phyloP scores from a whole-genome alignment of 2,113 vertebrate genomes.

The Xiphophorus couchianus region DNA sequence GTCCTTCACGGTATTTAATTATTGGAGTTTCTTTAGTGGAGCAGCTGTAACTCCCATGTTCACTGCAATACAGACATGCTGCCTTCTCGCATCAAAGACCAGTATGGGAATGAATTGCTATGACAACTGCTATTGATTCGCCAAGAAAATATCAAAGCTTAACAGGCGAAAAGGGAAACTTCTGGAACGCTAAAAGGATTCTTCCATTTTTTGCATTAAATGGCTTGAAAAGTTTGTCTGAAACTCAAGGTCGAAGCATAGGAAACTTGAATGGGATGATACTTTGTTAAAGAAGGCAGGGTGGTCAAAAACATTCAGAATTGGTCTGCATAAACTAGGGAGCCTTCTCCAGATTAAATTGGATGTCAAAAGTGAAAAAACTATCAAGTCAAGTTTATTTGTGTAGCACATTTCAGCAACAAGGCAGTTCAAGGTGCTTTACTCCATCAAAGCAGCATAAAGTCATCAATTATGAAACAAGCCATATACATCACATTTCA shows the following conservation, averaged over 20 bases:
- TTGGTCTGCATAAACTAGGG: no score
- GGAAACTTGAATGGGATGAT: not conserved
- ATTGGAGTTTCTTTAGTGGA: not conserved
- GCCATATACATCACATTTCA: no score
- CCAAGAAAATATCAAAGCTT: slow-evolving; percentile 3
- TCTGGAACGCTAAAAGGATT: not conserved
- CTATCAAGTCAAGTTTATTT: no score
- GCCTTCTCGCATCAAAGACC: slow-evolving; percentile 5
- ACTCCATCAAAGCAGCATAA: no score
- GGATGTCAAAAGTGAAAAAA: not conserved
- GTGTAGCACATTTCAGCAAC: no score
- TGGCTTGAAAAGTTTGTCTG: slow-evolving; percentile 3
- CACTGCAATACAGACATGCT: slow-evolving; percentile 13
- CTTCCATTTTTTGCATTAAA: not conserved
- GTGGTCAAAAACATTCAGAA: slow-evolving; percentile 20
- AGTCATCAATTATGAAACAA: no score
- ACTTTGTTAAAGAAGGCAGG: slow-evolving; percentile 13
- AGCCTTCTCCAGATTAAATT: no score
- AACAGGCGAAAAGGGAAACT: not conserved
- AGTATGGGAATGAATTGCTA: slow-evolving; percentile 12
- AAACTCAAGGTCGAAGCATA: not conserved
- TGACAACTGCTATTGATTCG: slow-evolving; percentile 27
- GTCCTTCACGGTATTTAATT: not conserved
- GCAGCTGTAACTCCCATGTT: not conserved
- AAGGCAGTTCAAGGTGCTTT: no score